These are phyloP conservation scores for Drosophila austrosaltans DNA, from an alignment of 2,888 invertebrate species.

Conservation along the genomic window DNA sequence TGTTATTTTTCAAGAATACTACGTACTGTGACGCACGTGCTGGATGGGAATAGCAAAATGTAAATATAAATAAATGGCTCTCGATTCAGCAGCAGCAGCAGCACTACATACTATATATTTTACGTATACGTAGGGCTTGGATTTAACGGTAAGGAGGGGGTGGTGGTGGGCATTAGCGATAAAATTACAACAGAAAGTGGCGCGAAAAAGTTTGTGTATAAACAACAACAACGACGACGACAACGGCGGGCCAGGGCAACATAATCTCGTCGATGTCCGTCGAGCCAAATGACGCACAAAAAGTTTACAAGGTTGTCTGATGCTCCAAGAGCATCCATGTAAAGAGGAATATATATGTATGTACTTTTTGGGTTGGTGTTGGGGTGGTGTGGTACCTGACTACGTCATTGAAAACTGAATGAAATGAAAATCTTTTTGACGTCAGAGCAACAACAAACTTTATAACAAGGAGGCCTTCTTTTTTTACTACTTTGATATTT, in stretches of 20 bases:
- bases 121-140: constrained; percentile 42
- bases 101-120: constrained; percentile 1
- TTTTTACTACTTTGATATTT: constrained; percentile 12
- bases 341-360: constrained; percentile 4
- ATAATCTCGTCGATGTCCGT: constrained; percentile 2
- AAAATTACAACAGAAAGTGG: constrained; percentile 70
- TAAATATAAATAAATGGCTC: constrained; percentile 21
- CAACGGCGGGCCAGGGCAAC: constrained; percentile 5
- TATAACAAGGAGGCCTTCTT: constrained; percentile 38
- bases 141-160: constrained; percentile 42
- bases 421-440: constrained; percentile 64
- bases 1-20: not conserved
- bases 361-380: not conserved
- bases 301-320: constrained; percentile 74
- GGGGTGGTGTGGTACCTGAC: constrained; percentile 33
- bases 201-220: constrained; percentile 39
- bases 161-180: constrained; percentile 34
- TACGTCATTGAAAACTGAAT: constrained; percentile 72
- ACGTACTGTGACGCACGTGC: constrained; percentile 37
- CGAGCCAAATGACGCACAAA: constrained; percentile 70
- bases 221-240: constrained; percentile 25
- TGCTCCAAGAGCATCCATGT: constrained; percentile 45
- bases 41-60: constrained; percentile 10
- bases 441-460: constrained; percentile 52
- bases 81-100: not conserved